A percentile compares a stretch with the other conserved stretches of the same genome.
Evolutionary conservation across 2,797 vertebrate species (phyloP).

Genomic region (Gadopsis marmoratus): DNA sequence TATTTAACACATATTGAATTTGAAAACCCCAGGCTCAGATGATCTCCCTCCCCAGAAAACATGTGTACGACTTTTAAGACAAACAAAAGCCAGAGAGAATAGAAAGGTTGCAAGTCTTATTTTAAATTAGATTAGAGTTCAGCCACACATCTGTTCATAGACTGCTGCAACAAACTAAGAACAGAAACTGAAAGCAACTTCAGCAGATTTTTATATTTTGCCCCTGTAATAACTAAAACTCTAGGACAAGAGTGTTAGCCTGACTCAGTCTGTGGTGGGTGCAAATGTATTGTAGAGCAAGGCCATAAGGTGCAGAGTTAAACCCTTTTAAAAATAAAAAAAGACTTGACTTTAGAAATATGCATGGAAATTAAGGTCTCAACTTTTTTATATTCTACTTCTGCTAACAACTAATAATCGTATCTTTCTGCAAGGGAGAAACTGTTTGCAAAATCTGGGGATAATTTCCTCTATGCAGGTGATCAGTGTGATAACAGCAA

Average conservation of each 20-base stretch:
- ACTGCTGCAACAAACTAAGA: background rate
- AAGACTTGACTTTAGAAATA: background rate
- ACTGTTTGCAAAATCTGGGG: background rate
- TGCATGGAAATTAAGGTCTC: background rate
- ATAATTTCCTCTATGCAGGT: background rate
- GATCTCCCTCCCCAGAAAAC: background rate
- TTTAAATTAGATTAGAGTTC: conserved; percentile 1
- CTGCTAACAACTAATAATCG: background rate
- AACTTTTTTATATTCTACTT: too few species aligned
- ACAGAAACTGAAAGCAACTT: conserved; percentile 21
- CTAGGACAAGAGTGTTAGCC: background rate
- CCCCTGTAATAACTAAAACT: background rate
- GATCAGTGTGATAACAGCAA: background rate
- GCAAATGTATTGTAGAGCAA: background rate
- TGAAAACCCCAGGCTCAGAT: background rate
- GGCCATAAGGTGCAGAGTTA: background rate
- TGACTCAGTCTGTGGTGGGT: background rate
- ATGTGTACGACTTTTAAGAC: background rate
- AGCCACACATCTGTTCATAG: conserved; percentile 6
- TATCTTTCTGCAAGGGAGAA: background rate
- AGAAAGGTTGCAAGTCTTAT: background rate
- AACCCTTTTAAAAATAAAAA: background rate
- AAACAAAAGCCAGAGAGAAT: background rate
- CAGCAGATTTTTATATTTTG: background rate
- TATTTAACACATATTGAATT: background rate